Evolutionary conservation across 2,113 vertebrate genomes (phyloP), one percentile per base, ranked within the genome.

Genomic region (Verasper variegatus): DNA sequence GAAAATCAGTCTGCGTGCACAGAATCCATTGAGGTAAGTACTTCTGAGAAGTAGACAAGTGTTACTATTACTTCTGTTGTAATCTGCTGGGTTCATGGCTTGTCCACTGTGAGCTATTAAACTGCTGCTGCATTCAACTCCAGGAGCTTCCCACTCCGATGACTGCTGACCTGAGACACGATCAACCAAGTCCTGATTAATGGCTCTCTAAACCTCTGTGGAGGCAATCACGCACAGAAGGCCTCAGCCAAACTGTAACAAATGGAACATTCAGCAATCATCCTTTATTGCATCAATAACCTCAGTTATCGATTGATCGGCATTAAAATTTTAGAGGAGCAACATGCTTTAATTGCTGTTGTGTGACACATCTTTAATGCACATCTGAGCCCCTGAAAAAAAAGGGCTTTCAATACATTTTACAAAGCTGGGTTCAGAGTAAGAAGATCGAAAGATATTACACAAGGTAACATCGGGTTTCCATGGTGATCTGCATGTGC

Each of bases 111-210:
- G 75, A 87, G 83, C 80, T 87, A 68, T 88, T 80, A 85, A 88
- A 83, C 73, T 58, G 71, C 83, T 73, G 78, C 86, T 71, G 76
- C 82, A 74, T 76, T 79, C 64, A 71, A 76, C 86, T 85, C 89
- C 81, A 73, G 72, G 76, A 86, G 77, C 81, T 55, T 73, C 78
- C 60, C 51, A 54, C 35, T 71, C 68, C 72, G 65, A 75, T 87
- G 65, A 63, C 76, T 82, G 71, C 86, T 75, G 86, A 90, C 86
- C 83, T 82, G 71, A 83, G 78, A 86, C 17, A 72, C 62, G 71
- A 91, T 83, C 84, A 87, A 86, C 82, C 76, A 68, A 82, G 81
- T n/a, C 78, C 77, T 91, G 91, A 93, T 92, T 91, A 93, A 94
- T 89, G 86, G 68, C 55, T 86, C 67, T 84, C 65, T 64, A 37